Evolutionary conservation across 2,797 vertebrate species (phyloP), one percentile per base, ranked within the genome.

Genomic region (Cuniculus paca): DNA sequence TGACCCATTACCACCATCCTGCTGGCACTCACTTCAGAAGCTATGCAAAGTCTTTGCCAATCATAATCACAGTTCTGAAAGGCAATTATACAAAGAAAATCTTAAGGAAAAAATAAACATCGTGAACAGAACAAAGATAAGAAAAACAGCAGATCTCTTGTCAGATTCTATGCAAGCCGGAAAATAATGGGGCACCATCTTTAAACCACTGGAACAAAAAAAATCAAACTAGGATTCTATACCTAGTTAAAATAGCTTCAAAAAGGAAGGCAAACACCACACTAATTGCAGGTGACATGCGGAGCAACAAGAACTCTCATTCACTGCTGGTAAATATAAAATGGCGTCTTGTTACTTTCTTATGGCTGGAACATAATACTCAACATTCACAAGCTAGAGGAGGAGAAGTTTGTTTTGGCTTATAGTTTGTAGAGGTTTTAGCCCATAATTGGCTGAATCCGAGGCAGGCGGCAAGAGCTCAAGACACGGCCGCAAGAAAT

Each of bases 81-180:
- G 63, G 14, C 39, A 42, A 65, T 72, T 81, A 52, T 83, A 89
- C 91, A 91, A 22, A 42, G 22, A 75, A 90, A 95, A 70, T 7
- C 12, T 6, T 81, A 70, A 94, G 42, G 65, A 34, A n/a, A 90
- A 89, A 79, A 81, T 31, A 85, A 81, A 56, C 19, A 65, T 28
- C 22, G 20, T 54, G 52, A 14, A 36, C 5, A 28, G 74, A 92
- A 74, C 20, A 81, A 63, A 68, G 42, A 50, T 45, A 94, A 94
- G 83, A 82, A 74, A 93, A 96, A 60, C 24, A 88, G 85, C 11
- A 45, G 75, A 89, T 45, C 86, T 95, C 65, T 84, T 79, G 17
- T 75, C 11, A 63, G 45, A 84, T 84, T 68, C 36, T 80, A 68
- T 50, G 34, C 48, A 61, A 88, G n/a, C 5, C 82, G 77, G 58